These are phyloP conservation scores for Leptopilina clavipes DNA, from an alignment of 1,140 invertebrate species.

Conservation along the genomic window DNA sequence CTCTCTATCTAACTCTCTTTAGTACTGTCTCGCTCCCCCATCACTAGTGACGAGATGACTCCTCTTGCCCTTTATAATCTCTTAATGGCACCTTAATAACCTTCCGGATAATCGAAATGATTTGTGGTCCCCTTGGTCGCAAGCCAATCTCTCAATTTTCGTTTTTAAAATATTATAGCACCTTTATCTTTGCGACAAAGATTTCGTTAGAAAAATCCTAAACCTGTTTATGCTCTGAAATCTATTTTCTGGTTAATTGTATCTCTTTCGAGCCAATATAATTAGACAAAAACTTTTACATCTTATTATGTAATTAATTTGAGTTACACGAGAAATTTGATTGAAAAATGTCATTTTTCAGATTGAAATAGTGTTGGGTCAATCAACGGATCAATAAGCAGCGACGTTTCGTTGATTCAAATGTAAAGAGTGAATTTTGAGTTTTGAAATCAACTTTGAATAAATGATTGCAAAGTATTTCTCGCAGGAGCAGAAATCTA, in stretches of 20 bases:
- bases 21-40: constrained; percentile 43
- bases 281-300: too few species aligned
- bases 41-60: constrained; percentile 50
- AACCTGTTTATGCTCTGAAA: neutral
- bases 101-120: constrained; percentile 48
- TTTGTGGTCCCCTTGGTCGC: constrained; percentile 44
- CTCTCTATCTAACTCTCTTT: constrained; percentile 37
- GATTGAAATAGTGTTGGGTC: too few species aligned
- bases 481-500: neutral
- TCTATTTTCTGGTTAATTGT: too few species aligned
- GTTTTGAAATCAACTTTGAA: neutral
- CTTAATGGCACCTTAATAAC: constrained; percentile 58
- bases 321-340: too few species aligned
- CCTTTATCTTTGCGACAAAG: neutral
- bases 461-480: neutral
- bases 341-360: too few species aligned
- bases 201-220: neutral
- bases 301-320: too few species aligned
- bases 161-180: neutral
- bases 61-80: constrained; percentile 54
- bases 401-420: too few species aligned
- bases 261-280: too few species aligned
- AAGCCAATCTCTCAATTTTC: constrained; percentile 3
- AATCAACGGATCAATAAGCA: too few species aligned
- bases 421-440: too few species aligned